Evolutionary conservation across 2,113 vertebrate genomes (phyloP).

Genomic region (Hystrix cristata): DNA sequence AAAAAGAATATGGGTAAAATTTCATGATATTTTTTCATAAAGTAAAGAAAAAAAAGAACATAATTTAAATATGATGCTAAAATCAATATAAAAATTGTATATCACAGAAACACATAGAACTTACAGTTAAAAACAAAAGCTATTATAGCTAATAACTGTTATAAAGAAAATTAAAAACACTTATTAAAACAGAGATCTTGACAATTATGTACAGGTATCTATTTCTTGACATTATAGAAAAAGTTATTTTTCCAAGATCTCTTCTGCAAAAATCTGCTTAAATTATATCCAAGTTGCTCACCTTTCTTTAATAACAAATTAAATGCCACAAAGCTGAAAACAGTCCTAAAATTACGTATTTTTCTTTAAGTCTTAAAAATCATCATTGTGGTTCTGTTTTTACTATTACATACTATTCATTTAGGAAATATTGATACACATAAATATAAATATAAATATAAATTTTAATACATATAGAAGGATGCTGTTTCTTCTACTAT

Average conservation of each 20-base stretch:
- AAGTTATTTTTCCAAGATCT: neutral
- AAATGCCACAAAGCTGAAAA: neutral
- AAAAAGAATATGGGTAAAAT: neutral
- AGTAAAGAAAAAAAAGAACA: neutral
- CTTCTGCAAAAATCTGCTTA: neutral
- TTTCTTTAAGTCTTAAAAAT: constrained; percentile 14
- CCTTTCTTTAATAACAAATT: neutral
- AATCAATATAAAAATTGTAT: neutral
- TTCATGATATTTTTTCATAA: neutral
- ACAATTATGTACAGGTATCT: neutral
- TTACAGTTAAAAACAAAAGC: neutral
- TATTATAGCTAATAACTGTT: neutral
- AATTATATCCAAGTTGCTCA: neutral
- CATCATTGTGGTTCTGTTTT: neutral
- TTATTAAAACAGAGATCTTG: neutral
- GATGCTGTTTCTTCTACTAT: neutral
- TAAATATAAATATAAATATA: no score
- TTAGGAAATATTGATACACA: neutral
- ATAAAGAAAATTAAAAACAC: neutral
- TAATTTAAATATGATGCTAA: neutral
- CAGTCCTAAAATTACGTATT: neutral
- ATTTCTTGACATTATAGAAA: neutral
- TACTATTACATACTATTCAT: neutral
- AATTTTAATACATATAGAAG: neutral
- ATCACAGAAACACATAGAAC: neutral